Evolutionary conservation across 2,797 vertebrate species (phyloP), one percentile per base, ranked within the genome.

Genomic region (Sylvilagus floridanus): DNA sequence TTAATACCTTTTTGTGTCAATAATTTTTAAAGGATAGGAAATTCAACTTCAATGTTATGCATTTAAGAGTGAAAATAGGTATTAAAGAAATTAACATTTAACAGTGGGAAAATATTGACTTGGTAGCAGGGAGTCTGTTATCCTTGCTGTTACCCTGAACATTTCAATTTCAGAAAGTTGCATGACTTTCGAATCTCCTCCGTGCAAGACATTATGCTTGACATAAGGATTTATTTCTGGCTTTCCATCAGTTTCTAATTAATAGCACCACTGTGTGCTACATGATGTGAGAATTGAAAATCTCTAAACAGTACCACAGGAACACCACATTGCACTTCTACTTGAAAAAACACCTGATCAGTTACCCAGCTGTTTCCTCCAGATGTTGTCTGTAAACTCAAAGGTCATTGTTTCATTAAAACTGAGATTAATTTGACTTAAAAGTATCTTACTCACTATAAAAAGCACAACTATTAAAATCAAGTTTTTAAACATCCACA

Each of bases 361-460:
- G 3, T 96, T 97, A 96, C 95, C 96, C 96, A 98, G 96, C 96
- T 98, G 96, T 96, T 98, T 97, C 87, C 78, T 97, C 93, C 97
- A 98, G 97, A 96, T 98, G 97, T 95, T 97, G 71, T 93, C 93
- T 91, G 72, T 94, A 94, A 95, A 93, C 86, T 97, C 96, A 98
- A 98, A 98, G 98, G 97, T 98, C 98, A 98, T 88, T 90, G 69
- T 93, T 97, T 93, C 96, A 96, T 82, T 91, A 93, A 98, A 93
- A 96, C 66, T 84, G 94, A 84, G 3, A 10, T 97, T 97, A 93
- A 95, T 95, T 96, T 83, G 95, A 81, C 42, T 96, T 97, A 84
- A 93, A 96, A 89, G 84, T 11, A n/a, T 57, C 77, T 96, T 24
- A 14, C 57, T 76, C 50, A 54, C 24, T 93, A 2, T 57, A 78